Conservation (phyloP, 2,113 vertebrate genomes). For the Otolemur garnettii region DNA sequence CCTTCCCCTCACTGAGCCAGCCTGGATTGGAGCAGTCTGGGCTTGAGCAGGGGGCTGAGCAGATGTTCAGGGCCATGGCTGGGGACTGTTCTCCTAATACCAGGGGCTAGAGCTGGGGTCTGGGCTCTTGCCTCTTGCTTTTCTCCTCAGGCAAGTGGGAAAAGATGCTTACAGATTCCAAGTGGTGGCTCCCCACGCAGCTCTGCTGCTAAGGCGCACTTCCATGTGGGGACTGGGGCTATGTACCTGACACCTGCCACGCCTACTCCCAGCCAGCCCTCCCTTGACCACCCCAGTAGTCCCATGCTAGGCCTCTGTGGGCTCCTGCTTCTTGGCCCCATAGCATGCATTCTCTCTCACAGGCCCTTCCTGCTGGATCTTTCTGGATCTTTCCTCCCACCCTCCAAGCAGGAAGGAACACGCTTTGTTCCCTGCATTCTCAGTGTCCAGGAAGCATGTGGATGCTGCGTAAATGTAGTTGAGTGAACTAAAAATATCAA, state of each 20-base stretch:
- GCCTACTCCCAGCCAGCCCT: not conserved
- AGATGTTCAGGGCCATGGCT: not conserved
- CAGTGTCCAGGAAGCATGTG: not conserved
- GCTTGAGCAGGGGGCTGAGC: not conserved
- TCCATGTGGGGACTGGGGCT: not conserved
- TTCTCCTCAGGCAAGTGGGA: not conserved
- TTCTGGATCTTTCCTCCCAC: not conserved
- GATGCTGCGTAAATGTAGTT: not conserved
- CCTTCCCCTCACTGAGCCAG: not conserved
- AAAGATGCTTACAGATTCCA: not conserved
- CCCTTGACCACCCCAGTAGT: not conserved
- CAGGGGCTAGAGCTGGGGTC: not conserved
- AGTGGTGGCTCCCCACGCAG: not conserved
- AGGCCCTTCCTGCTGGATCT: not conserved
- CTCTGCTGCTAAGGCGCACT: not conserved
- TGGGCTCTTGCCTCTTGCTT: not conserved
- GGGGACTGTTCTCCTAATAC: not conserved
- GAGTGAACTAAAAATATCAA: not conserved
- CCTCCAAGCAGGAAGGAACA: not conserved
- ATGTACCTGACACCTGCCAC: not conserved
- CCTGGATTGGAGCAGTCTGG: not conserved
- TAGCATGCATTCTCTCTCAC: rapidly evolving
- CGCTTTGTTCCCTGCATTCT: not conserved
- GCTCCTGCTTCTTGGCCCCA: not conserved
- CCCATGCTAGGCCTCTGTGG: not conserved